Evolutionary conservation across 2,888 invertebrate species (phyloP).

Genomic region (Eucriotettix oculatus): DNA sequence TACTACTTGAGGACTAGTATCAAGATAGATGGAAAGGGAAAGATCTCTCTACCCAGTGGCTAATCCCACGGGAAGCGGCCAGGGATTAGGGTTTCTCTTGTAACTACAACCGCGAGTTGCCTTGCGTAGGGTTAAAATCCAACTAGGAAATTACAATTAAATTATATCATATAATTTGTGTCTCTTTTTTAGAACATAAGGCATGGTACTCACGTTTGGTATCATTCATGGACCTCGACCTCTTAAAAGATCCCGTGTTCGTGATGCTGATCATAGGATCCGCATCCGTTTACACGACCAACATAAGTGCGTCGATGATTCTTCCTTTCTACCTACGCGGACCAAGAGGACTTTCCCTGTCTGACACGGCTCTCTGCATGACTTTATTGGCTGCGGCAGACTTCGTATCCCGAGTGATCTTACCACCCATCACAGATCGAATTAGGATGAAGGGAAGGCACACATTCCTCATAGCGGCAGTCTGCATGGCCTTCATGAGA

Average conservation of each 20-base stretch:
- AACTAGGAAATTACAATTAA: no score
- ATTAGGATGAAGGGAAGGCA: constrained; percentile 40
- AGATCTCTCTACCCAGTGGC: no score
- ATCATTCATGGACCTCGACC: constrained; percentile 41
- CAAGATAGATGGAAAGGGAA: no score
- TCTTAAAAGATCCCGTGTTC: constrained; percentile 43
- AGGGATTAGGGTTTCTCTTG: no score
- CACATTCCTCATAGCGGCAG: constrained; percentile 42
- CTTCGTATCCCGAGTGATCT: constrained; percentile 38
- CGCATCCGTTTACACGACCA: constrained; percentile 46
- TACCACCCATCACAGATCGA: constrained; percentile 45
- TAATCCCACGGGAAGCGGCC: no score
- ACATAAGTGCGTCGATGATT: constrained; percentile 51
- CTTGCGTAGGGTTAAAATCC: no score
- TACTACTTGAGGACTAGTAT: no score
- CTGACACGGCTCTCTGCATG: constrained; percentile 49
- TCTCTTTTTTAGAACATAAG: no score
- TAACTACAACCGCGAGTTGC: no score
- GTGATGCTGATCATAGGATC: constrained; percentile 49
- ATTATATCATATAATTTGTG: no score
- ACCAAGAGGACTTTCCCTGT: constrained; percentile 24
- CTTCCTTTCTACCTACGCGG: constrained; percentile 47
- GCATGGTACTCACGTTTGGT: constrained; percentile 20
- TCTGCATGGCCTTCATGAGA: constrained; percentile 37
- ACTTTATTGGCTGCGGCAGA: constrained; percentile 52